phyloP scores from a whole-genome alignment of 1,140 invertebrate genomes.

The Riptortus pedestris region DNA sequence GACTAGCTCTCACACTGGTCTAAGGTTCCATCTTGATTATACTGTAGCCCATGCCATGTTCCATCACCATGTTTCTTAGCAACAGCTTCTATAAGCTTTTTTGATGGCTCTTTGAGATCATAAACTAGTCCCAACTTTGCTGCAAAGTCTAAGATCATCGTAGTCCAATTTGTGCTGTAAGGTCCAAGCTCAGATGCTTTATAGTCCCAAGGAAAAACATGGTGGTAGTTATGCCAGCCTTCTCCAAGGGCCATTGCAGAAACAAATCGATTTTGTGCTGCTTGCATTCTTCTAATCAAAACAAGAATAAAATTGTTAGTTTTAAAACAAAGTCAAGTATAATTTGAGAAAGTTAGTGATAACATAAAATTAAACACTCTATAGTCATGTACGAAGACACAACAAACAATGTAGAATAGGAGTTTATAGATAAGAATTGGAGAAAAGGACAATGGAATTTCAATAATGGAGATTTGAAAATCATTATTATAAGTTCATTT shows the following conservation, averaged over 20 bases:
- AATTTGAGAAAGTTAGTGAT: background rate
- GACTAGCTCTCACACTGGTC: too few species aligned
- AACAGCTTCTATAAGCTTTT: slow-evolving; percentile 49
- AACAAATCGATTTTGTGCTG: slow-evolving; percentile 59
- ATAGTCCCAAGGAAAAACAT: slow-evolving; percentile 83
- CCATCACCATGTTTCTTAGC: slow-evolving; percentile 55
- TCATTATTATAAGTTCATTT: too few species aligned
- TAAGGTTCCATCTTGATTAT: too few species aligned
- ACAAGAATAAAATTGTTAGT: too few species aligned
- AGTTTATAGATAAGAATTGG: too few species aligned
- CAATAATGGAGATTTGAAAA: too few species aligned
- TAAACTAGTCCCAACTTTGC: slow-evolving; percentile 62
- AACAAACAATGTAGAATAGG: too few species aligned
- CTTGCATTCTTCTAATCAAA: slow-evolving; percentile 52
- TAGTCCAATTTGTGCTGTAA: slow-evolving; percentile 54
- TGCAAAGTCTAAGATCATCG: slow-evolving; percentile 60
- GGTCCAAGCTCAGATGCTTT: slow-evolving; percentile 68
- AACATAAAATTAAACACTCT: too few species aligned
- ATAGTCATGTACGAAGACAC: too few species aligned
- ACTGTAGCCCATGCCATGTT: slow-evolving; percentile 36
- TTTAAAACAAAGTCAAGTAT: background rate
- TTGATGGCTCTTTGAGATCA: slow-evolving; percentile 49
- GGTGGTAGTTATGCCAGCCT: slow-evolving; percentile 93
- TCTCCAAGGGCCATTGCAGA: slow-evolving; percentile 63
- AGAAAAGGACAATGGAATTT: too few species aligned